Conservation (phyloP, 2,888 invertebrate species). For the Gymnosoma rotundatum region DNA sequence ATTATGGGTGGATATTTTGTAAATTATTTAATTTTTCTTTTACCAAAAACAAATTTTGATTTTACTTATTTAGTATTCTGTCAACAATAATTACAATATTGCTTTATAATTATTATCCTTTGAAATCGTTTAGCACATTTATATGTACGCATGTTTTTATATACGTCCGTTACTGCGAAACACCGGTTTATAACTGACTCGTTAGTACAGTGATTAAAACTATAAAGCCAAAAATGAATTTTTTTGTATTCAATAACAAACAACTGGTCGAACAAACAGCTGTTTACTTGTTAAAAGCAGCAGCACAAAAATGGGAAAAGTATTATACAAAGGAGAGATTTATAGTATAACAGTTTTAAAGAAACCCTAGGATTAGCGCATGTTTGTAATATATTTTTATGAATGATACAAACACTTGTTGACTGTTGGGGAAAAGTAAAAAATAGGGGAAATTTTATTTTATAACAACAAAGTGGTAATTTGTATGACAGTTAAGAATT, state of each 20-base stretch:
- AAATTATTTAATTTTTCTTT: too few species aligned
- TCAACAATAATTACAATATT: too few species aligned
- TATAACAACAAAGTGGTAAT: neutral
- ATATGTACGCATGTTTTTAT: neutral
- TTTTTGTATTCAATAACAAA: neutral
- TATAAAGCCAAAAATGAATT: slow-evolving; percentile 15
- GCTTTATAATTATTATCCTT: neutral
- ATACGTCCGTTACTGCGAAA: slow-evolving; percentile 74
- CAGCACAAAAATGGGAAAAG: neutral
- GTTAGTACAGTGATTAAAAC: neutral
- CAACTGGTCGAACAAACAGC: slow-evolving; percentile 65
- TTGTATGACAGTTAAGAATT: slow-evolving; percentile 39
- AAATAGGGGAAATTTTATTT: slow-evolving; percentile 45
- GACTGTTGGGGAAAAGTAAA: slow-evolving; percentile 57
- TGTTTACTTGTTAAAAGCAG: slow-evolving; percentile 34
- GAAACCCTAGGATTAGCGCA: neutral
- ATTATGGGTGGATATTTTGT: too few species aligned
- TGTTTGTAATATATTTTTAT: slow-evolving; percentile 73
- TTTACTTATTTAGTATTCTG: too few species aligned
- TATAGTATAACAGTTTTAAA: slow-evolving; percentile 49
- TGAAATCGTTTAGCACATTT: neutral
- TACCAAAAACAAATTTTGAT: neutral
- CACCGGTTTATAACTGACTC: slow-evolving; percentile 77
- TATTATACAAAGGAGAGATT: slow-evolving; percentile 20
- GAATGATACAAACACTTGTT: slow-evolving; percentile 79